These are phyloP conservation scores for Zalophus californianus DNA, from an alignment of 2,797 vertebrate genomes.

Conservation along the genomic window DNA sequence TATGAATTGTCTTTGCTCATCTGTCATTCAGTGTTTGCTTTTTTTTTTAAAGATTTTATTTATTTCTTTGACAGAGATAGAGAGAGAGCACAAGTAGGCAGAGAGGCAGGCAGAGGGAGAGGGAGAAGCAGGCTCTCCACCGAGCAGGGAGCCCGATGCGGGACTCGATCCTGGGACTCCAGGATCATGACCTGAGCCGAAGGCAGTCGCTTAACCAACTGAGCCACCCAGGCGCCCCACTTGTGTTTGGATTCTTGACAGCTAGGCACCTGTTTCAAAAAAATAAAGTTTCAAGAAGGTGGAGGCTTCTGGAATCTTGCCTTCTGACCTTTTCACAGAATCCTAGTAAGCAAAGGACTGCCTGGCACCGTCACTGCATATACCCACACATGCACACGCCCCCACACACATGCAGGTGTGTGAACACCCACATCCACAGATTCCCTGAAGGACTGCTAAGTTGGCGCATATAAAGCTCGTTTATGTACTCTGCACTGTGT, in stretches of 20 bases:
- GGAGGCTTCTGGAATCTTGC: neutral
- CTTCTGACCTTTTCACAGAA: neutral
- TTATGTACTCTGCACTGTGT: too few relatives aligned
- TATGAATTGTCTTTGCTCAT: neutral
- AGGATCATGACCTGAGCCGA: too few relatives aligned
- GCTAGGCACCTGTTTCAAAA: neutral
- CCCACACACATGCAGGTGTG: neutral
- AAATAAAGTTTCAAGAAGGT: neutral
- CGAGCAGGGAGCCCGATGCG: too few relatives aligned
- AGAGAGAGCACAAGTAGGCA: too few relatives aligned
- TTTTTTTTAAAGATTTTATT: neutral
- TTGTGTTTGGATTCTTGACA: neutral
- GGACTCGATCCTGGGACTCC: too few relatives aligned
- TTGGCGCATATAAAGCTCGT: neutral
- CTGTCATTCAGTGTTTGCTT: neutral
- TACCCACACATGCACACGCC: fast-evolving
- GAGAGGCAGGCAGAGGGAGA: too few relatives aligned
- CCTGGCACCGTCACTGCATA: too few relatives aligned
- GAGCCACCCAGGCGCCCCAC: neutral
- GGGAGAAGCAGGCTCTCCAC: too few relatives aligned
- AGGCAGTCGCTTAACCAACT: too few relatives aligned
- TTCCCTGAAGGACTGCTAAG: neutral
- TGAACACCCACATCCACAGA: neutral
- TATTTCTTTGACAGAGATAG: too few relatives aligned
- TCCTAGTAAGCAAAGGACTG: neutral